These are phyloP conservation scores for Auanema freiburgensis DNA, from an alignment of 2,888 invertebrate species.

Conservation along the genomic window DNA sequence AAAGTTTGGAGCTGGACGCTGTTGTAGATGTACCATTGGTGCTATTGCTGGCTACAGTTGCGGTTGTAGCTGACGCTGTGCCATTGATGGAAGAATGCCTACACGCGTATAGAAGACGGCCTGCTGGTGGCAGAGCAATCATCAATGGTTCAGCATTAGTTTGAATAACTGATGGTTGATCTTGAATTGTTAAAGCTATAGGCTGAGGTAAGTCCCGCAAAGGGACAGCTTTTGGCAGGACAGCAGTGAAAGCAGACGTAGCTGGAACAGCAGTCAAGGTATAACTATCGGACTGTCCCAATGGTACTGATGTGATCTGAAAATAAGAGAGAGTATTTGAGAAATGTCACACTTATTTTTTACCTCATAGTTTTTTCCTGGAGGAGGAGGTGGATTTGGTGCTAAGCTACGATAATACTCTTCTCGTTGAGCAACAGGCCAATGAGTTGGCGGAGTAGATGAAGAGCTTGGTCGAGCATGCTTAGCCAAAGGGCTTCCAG, in stretches of 20 bases:
- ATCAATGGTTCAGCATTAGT: constrained; percentile 12
- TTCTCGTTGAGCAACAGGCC: constrained; percentile 34
- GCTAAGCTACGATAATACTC: constrained; percentile 46
- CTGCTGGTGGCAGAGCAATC: constrained; percentile 10
- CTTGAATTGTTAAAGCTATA: constrained; percentile 27
- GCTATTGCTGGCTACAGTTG: constrained; percentile 3
- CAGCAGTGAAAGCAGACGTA: constrained; percentile 24
- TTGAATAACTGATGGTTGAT: constrained; percentile 18
- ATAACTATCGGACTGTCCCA: constrained; percentile 21
- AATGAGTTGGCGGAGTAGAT: constrained; percentile 28
- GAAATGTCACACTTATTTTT: not conserved
- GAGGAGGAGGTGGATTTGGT: constrained; percentile 51
- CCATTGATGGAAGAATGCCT: constrained; percentile 1
- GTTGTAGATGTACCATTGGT: not conserved
- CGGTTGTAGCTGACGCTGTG: not conserved
- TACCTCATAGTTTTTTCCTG: constrained; percentile 51
- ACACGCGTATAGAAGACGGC: constrained; percentile 14
- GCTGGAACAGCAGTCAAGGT: constrained; percentile 6
- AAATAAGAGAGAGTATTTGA: not conserved
- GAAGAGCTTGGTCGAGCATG: constrained; percentile 28
- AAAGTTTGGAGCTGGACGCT: not conserved
- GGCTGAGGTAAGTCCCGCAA: constrained; percentile 24
- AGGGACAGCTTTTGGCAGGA: constrained; percentile 18
- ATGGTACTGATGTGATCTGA: constrained; percentile 32
- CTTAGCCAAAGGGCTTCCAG: constrained; percentile 33